These are phyloP conservation scores for Ursus arctos DNA, from an alignment of 2,113 vertebrate genomes.

Conservation along the genomic window DNA sequence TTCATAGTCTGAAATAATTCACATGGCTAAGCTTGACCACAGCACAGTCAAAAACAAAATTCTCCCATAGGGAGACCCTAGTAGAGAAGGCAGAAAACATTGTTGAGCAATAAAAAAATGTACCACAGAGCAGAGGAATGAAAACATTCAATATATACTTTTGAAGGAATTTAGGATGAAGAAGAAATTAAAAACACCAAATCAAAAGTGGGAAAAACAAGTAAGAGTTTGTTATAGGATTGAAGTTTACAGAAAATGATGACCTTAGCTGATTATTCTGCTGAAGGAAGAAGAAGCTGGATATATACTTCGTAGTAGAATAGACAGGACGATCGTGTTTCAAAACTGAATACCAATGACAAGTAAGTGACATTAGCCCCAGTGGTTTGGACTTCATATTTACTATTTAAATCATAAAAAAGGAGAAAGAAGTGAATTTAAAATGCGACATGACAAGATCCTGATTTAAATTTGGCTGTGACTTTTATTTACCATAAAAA, in stretches of 20 bases:
- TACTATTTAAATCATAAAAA: not conserved
- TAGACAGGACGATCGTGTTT: not conserved
- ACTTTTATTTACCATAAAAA: not conserved
- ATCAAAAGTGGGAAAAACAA: not conserved
- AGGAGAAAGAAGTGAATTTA: not conserved
- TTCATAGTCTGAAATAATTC: not conserved
- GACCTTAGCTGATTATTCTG: not conserved
- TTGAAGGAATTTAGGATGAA: not conserved
- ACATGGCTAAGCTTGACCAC: not conserved
- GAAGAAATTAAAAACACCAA: slow-evolving; percentile 1
- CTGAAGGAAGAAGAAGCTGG: not conserved
- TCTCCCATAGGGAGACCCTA: not conserved
- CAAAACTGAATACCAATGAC: not conserved
- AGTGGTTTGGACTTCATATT: not conserved
- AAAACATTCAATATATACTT: not conserved
- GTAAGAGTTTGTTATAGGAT: not conserved
- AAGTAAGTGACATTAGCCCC: not conserved
- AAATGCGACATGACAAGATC: not conserved
- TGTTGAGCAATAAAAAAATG: not conserved
- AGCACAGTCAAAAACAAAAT: not conserved
- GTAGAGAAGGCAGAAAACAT: not conserved
- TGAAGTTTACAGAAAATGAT: not conserved
- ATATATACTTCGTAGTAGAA: no score
- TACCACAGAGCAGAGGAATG: not conserved
- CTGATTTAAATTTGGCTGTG: not conserved